A percentile compares a stretch with the other conserved stretches of the same genome.
These are phyloP conservation scores for Equus quagga DNA, from an alignment of 2,113 vertebrate species.

Conservation along the genomic window DNA sequence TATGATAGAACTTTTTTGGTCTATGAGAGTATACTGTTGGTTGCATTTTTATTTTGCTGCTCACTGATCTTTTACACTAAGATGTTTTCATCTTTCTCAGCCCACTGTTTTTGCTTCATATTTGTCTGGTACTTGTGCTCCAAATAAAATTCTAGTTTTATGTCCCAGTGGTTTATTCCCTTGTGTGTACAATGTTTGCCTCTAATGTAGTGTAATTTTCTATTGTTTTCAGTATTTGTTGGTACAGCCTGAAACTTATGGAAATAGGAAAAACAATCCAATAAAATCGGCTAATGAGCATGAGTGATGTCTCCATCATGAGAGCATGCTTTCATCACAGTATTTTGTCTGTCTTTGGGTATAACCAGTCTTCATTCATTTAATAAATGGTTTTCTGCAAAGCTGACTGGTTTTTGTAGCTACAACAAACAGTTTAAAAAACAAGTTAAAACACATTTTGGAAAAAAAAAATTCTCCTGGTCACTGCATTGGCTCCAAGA, in stretches of 20 bases:
- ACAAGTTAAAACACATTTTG: not conserved
- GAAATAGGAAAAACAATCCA: slow-evolving; percentile 78
- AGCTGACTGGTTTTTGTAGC: slow-evolving; percentile 77
- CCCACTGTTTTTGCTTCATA: slow-evolving; percentile 75
- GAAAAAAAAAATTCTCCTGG: not conserved
- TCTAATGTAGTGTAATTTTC: slow-evolving; percentile 76
- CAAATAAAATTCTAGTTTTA: slow-evolving; percentile 81
- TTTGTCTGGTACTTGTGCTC: slow-evolving; percentile 69
- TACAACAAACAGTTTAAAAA: slow-evolving; percentile 41
- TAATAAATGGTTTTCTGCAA: slow-evolving; percentile 85
- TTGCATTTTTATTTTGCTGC: slow-evolving; percentile 69
- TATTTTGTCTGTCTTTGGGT: slow-evolving; percentile 83
- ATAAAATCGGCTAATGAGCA: slow-evolving; percentile 70
- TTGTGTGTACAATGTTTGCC: slow-evolving; percentile 76
- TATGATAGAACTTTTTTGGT: slow-evolving; percentile 17
- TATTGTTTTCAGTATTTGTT: slow-evolving; percentile 76
- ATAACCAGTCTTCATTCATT: slow-evolving; percentile 73
- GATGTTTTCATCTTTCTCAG: slow-evolving; percentile 71
- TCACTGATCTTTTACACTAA: slow-evolving; percentile 67
- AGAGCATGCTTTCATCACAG: slow-evolving; percentile 81
- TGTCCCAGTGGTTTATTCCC: slow-evolving; percentile 76
- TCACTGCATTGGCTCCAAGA: not conserved
- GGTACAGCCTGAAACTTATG: slow-evolving; percentile 80
- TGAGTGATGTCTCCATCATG: slow-evolving; percentile 77
- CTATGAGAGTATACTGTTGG: slow-evolving; percentile 59